These are phyloP conservation scores for Dascyllus trimaculatus DNA, from an alignment of 2,113 vertebrate species.

Conservation along the genomic window DNA sequence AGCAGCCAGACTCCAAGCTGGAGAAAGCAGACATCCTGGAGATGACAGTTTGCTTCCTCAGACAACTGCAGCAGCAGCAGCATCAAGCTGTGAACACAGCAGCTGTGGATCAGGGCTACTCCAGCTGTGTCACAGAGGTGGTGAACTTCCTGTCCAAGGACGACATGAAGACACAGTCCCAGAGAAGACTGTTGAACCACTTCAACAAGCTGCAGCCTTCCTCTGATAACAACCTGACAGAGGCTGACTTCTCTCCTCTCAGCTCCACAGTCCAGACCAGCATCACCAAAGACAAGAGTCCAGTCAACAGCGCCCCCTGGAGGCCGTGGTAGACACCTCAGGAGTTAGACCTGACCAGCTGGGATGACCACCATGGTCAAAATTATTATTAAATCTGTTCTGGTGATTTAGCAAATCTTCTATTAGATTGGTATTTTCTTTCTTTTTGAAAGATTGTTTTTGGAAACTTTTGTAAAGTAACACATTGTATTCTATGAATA, in stretches of 20 bases:
- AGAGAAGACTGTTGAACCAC: slow-evolving; percentile 58
- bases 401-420: background rate
- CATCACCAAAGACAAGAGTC: slow-evolving; percentile 61
- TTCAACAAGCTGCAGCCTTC: slow-evolving; percentile 59
- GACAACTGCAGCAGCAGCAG: slow-evolving; percentile 57
- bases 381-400: background rate
- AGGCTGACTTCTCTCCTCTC: slow-evolving; percentile 49
- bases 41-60: slow-evolving; percentile 66
- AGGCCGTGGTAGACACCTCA: slow-evolving; percentile 75
- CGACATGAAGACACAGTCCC: slow-evolving; percentile 20
- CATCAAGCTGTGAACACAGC: slow-evolving; percentile 18
- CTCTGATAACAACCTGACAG: slow-evolving; percentile 40
- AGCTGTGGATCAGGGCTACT: slow-evolving; percentile 57
- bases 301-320: slow-evolving; percentile 61
- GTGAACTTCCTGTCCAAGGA: slow-evolving; percentile 63
- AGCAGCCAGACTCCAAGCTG: slow-evolving; percentile 82
- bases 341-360: slow-evolving; percentile 4
- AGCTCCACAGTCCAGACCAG: slow-evolving; percentile 53
- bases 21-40: slow-evolving; percentile 82
- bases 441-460: slow-evolving; percentile 3
- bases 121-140: slow-evolving; percentile 70
- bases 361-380: slow-evolving; percentile 54
- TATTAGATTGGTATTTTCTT: background rate
- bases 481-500: slow-evolving; percentile 46
- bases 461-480: background rate